Evolutionary conservation across 2,888 invertebrate genomes (phyloP), one percentile per base, ranked within the genome.

Genomic region (Eupsilia transversa): DNA sequence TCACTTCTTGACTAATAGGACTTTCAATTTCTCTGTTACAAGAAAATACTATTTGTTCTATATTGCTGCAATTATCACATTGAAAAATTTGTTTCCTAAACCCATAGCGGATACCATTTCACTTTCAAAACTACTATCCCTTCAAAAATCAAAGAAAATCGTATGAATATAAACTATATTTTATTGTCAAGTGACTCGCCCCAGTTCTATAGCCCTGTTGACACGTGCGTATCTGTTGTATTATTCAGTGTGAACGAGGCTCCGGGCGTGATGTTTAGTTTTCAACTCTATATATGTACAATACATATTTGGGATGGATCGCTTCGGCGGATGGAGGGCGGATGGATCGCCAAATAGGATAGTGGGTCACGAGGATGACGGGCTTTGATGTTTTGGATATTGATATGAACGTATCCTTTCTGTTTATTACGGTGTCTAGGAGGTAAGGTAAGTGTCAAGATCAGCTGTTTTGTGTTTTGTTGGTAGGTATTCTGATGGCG

Each of bases 161-260:
- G 43, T 65, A 77, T 82, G 83, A 86, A 81, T 85, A 83, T 86
- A 83, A 83, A 85, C 65, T 82, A 82, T 7, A 66, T 82, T 77
- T 85, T 72, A 85, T 66, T 83, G 79, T 82, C 83, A 56, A 82
- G 82, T 72, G 83, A 61, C 86, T 78, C 54, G 86, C 41, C 52
- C 68, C 46, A 82, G 69, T 68, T 60, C 52, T 38, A 41, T 12
- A 64, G 75, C 49, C 52, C 38, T 9, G 64, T 74, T 72, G 76
- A 85, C 83, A 77, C 83, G 79, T 72, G 83, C 79, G 69, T 72
- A 41, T 43, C 70, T 82, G 65, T 66, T 82, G 57, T 83, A 83
- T 82, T 82, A 82, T 82, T 82, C 82, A 86, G 68, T 72, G 49
- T n/a, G 65, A 81, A 82, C 83, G 71, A 65, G 68, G 35, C 79